Conservation (phyloP, 2,888 invertebrate genomes). For the Lamproptera curius region DNA sequence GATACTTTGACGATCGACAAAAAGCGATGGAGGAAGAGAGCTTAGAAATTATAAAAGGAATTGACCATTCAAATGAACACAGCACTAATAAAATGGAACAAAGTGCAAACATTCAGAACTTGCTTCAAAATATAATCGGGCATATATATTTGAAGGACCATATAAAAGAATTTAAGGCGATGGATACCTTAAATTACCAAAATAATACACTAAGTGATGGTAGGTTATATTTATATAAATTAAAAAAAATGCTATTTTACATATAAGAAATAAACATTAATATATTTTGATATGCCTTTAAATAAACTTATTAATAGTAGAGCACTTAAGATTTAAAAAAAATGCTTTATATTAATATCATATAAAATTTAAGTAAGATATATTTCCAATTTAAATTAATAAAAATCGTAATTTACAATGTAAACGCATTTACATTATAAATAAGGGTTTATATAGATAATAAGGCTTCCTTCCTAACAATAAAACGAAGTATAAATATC, state of each 20-base stretch:
- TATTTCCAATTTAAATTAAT: too few relatives aligned
- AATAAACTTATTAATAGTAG: neutral
- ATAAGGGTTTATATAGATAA: too few relatives aligned
- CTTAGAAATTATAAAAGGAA: neutral
- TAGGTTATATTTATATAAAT: too few relatives aligned
- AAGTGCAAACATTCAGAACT: constrained; percentile 40
- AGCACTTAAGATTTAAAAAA: neutral
- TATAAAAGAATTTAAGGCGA: constrained; percentile 25
- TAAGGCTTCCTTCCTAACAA: too few relatives aligned
- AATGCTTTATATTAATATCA: too few relatives aligned
- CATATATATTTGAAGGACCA: constrained; percentile 53
- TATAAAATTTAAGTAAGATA: too few relatives aligned
- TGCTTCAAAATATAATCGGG: constrained; percentile 48
- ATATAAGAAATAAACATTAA: too few relatives aligned
- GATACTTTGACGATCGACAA: neutral
- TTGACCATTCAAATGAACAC: neutral
- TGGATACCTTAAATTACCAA: neutral
- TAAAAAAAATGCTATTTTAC: neutral
- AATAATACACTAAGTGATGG: too few relatives aligned
- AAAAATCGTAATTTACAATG: neutral
- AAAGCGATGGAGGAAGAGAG: neutral
- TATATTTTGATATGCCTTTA: neutral
- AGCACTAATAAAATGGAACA: neutral
- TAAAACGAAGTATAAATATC: too few relatives aligned
- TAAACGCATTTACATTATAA: neutral